A percentile compares a stretch with the other conserved stretches of the same genome.
These are phyloP conservation scores for Polydrusus tereticollis DNA, from an alignment of 2,888 invertebrate species.

Conservation along the genomic window DNA sequence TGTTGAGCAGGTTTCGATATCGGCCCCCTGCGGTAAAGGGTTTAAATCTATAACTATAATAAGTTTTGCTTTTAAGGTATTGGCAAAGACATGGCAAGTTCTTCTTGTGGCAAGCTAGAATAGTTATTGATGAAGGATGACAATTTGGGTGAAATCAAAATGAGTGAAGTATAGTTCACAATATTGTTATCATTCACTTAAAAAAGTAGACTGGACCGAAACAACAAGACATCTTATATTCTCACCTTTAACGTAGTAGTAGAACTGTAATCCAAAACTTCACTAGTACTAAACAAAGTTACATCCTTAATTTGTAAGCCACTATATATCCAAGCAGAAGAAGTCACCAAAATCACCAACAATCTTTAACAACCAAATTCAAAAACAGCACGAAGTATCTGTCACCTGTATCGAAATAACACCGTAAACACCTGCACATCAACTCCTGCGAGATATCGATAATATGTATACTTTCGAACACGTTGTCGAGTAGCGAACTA, in stretches of 20 bases:
- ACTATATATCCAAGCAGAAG: conserved; percentile 1
- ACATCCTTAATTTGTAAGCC: not conserved
- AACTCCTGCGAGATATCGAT: conserved; percentile 7
- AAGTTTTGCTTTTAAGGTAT: too few species aligned
- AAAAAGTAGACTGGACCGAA: too few species aligned
- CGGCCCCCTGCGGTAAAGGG: too few species aligned
- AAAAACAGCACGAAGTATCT: conserved; percentile 27
- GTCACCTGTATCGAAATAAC: conserved; percentile 30
- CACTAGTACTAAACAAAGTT: not conserved
- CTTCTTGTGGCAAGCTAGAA: too few species aligned
- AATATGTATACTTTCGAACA: conserved; percentile 32
- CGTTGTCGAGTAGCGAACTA: conserved; percentile 30
- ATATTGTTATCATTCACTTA: too few species aligned
- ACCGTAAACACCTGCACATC: conserved; percentile 33
- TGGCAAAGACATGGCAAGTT: too few species aligned
- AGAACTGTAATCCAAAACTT: not conserved
- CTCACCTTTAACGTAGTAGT: not conserved
- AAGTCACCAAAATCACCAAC: conserved; percentile 7
- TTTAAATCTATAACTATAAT: too few species aligned
- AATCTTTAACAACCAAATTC: not conserved
- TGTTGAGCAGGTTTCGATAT: too few species aligned
- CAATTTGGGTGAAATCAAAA: too few species aligned
- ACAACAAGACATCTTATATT: too few species aligned
- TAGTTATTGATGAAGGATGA: too few species aligned
- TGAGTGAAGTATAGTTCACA: too few species aligned